These are phyloP conservation scores for Calycopis cecrops DNA, from an alignment of 1,140 invertebrate genomes.

Conservation along the genomic window DNA sequence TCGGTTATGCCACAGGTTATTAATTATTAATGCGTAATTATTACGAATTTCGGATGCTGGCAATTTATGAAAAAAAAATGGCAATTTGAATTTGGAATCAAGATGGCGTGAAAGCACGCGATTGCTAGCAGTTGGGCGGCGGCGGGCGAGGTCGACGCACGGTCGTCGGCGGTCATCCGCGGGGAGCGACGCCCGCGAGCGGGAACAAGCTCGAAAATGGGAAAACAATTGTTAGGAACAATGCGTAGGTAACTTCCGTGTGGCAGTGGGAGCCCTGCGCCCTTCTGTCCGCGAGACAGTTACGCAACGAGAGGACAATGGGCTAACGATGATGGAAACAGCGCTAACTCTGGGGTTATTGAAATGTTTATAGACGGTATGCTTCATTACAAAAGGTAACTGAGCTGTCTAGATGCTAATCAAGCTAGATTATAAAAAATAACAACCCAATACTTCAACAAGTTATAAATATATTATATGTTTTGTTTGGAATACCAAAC, in stretches of 20 bases:
- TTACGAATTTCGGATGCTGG: neutral
- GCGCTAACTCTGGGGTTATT: too few relatives aligned
- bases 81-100: slow-evolving; percentile 39
- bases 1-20: neutral
- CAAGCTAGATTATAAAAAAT: too few relatives aligned
- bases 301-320: too few relatives aligned
- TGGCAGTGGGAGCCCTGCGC: slow-evolving; percentile 19
- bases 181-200: slow-evolving; percentile 45
- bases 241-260: slow-evolving; percentile 49
- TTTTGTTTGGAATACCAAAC: too few relatives aligned
- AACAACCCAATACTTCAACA: too few relatives aligned
- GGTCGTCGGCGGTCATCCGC: slow-evolving; percentile 53
- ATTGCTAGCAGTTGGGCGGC: slow-evolving; percentile 33
- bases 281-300: neutral
- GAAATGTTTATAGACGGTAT: too few relatives aligned
- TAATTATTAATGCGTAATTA: neutral
- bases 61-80: slow-evolving; percentile 26
- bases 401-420: too few relatives aligned
- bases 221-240: slow-evolving; percentile 60
- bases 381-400: too few relatives aligned
- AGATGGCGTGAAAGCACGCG: slow-evolving; percentile 43
- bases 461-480: too few relatives aligned
- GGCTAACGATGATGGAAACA: too few relatives aligned
- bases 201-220: slow-evolving; percentile 48
- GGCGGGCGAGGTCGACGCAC: slow-evolving; percentile 48